A percentile compares a stretch with the other conserved stretches of the same genome.
phyloP scores from a whole-genome alignment of 1,140 invertebrate genomes.

The Nephotettix cincticeps region DNA sequence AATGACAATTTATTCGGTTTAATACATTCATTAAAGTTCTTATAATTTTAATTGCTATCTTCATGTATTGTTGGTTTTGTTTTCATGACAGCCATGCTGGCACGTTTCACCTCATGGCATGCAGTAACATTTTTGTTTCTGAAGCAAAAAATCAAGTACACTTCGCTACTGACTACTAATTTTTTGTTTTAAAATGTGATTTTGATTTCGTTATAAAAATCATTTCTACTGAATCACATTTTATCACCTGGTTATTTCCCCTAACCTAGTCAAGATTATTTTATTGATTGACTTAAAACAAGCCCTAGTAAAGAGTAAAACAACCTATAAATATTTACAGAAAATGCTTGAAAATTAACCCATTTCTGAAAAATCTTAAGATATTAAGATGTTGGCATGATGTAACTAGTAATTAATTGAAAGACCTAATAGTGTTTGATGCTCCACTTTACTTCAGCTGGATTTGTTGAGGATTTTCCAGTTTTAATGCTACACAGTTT shows the following conservation, averaged over 20 bases:
- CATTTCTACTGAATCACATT: neutral
- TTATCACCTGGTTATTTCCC: neutral
- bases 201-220: neutral
- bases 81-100: neutral
- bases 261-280: neutral
- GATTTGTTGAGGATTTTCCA: no score
- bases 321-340: no score
- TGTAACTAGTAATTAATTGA: no score
- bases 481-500: no score
- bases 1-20: neutral
- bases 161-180: neutral
- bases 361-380: no score
- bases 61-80: neutral
- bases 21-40: neutral
- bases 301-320: neutral
- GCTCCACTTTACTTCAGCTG: no score
- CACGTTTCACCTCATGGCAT: constrained; percentile 8
- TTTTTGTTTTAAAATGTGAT: neutral
- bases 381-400: no score
- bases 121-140: neutral
- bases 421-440: no score
- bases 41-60: neutral
- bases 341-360: no score
- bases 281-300: neutral
- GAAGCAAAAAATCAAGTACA: neutral